phyloP scores from a whole-genome alignment of 1,140 invertebrate species.

The Hylyphantes graminicola region DNA sequence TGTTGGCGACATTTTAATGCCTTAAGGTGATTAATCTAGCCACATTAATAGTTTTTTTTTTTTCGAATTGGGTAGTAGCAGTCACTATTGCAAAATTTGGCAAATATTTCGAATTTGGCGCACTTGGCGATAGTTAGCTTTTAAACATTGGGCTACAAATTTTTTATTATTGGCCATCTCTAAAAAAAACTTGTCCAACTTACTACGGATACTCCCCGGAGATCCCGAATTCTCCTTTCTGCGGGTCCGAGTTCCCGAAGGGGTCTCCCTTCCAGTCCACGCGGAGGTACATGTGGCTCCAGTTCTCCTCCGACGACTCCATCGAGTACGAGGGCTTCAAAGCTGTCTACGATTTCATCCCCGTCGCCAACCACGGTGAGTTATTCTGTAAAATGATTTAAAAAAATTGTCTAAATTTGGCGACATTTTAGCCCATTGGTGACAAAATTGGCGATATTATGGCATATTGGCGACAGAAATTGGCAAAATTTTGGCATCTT shows the following conservation, averaged over 20 bases:
- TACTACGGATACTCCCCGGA: too few species aligned
- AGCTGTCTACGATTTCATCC: conserved; percentile 79
- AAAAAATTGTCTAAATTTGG: not conserved
- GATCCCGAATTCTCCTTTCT: conserved; percentile 69
- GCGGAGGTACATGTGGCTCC: conserved; percentile 82
- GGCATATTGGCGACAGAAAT: not conserved
- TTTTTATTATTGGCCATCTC: too few species aligned
- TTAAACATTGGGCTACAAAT: too few species aligned
- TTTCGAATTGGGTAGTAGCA: too few species aligned
- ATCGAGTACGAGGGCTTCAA: conserved; percentile 86
- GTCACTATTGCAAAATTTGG: too few species aligned
- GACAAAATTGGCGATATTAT: not conserved
- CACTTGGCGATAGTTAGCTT: too few species aligned
- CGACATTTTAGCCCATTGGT: not conserved
- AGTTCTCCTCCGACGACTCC: conserved; percentile 85
- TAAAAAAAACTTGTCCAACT: too few species aligned
- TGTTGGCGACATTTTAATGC: too few species aligned
- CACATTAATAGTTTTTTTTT: too few species aligned
- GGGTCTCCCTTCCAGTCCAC: conserved; percentile 76
- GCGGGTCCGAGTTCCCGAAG: conserved; percentile 82
- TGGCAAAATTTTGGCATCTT: not conserved
- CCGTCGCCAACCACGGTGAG: conserved; percentile 70
- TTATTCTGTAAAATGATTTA: too few species aligned
- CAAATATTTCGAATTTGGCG: too few species aligned
- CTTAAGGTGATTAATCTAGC: too few species aligned